phyloP scores from a whole-genome alignment of 2,797 vertebrate genomes.

The Molossus molossus region DNA sequence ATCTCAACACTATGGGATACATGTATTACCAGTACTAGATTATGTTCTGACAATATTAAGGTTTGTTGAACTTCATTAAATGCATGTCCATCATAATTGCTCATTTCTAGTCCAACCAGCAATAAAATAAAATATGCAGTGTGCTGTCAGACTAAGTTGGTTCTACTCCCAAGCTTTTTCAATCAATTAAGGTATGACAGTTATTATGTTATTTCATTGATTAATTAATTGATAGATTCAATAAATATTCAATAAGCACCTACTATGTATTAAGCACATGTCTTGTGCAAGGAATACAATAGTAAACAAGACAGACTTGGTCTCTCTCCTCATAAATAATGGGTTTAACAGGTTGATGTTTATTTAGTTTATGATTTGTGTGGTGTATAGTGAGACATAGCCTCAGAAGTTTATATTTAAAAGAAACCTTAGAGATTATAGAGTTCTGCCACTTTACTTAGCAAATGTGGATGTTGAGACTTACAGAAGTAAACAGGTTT shows the following conservation, averaged over 20 bases:
- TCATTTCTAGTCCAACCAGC: background rate
- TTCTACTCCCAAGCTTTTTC: background rate
- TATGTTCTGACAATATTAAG: conserved; percentile 66
- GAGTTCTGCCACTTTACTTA: background rate
- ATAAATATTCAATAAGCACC: background rate
- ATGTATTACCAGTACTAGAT: background rate
- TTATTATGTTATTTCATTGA: background rate
- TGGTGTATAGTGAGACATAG: background rate
- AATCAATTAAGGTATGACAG: background rate
- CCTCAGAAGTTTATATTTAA: background rate
- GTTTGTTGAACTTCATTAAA: conserved; percentile 57
- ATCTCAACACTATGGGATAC: conserved; percentile 6
- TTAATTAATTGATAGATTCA: background rate
- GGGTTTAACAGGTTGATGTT: background rate
- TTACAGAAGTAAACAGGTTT: background rate
- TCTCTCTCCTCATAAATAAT: background rate
- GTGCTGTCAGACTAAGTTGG: background rate
- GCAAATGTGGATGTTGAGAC: background rate
- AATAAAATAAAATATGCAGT: background rate
- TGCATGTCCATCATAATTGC: conserved; percentile 39
- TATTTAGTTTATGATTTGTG: conserved; percentile 56
- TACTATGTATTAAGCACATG: background rate
- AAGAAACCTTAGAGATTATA: background rate
- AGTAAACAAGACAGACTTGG: background rate
- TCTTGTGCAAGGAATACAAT: background rate